phyloP scores from a whole-genome alignment of 2,797 vertebrate genomes.

The Mastacembelus armatus region DNA sequence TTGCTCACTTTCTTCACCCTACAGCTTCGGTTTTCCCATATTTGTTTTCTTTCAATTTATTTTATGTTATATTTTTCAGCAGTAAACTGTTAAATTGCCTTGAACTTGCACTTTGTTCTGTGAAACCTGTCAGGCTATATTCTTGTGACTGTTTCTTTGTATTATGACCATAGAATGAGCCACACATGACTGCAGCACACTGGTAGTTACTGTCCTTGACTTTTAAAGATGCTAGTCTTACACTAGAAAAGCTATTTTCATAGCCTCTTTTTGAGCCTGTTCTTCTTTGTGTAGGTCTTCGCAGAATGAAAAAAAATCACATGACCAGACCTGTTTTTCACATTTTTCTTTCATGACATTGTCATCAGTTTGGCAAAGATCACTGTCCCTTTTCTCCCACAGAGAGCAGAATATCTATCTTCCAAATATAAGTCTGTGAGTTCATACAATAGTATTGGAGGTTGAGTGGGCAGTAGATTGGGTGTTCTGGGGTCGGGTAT shows the following conservation, averaged over 20 bases:
- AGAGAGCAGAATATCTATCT: constrained; percentile 11
- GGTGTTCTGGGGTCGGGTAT: constrained; percentile 19
- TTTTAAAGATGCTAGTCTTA: not conserved
- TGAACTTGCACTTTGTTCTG: not conserved
- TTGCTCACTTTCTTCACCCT: too few relatives aligned
- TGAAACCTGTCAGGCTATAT: not conserved
- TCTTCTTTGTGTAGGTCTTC: not conserved
- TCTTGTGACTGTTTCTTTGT: too few relatives aligned
- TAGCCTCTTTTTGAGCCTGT: not conserved
- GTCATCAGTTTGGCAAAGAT: constrained; percentile 19
- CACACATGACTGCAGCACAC: too few relatives aligned
- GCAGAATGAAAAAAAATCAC: not conserved
- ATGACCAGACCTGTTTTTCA: constrained; percentile 6
- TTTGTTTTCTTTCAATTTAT: too few relatives aligned
- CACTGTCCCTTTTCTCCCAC: not conserved
- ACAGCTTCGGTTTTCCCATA: too few relatives aligned
- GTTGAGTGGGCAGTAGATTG: constrained; percentile 31
- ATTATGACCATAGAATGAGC: too few relatives aligned
- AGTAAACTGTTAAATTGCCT: too few relatives aligned
- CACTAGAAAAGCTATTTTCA: too few relatives aligned
- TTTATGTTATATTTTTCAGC: too few relatives aligned
- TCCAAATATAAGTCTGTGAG: not conserved
- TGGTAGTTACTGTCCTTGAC: constrained; percentile 17
- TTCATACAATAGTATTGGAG: constrained; percentile 1
- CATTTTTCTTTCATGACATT: constrained; percentile 11